Evolutionary conservation across 53 echinoderm and acorn worm genomes (phyloP), one percentile per base, ranked within the genome.

Genomic region (Temnopleurus reevesii): DNA sequence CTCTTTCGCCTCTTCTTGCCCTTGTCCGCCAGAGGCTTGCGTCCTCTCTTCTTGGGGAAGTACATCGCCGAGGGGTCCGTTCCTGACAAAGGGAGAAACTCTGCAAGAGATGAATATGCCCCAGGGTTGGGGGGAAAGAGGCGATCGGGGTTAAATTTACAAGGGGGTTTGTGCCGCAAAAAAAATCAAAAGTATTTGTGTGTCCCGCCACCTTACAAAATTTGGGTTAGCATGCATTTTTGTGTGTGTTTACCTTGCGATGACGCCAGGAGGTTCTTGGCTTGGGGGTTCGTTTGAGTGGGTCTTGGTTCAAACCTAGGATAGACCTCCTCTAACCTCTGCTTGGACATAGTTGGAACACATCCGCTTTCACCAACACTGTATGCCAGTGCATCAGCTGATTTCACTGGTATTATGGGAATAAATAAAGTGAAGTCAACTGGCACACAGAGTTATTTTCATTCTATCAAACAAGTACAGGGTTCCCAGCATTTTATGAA

Each of bases 1-100:
- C 97, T 92, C 87, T 92, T 92, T 84, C 95, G 91, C 25, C 97
- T 81, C 91, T 97, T 97, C 95, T 97, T 95, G 77, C 93, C 93
- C 93, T 95, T 94, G 46, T 97, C 95, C 76, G 93, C 92, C 41
- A 91, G 91, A 9, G 97, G 97, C 77, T 97, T 97, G 55, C 97
- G 93, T 21, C 97, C 97, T 66, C 97, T 79, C 93, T 95, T 97
- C 76, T 92, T 92, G 24, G 92, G 92, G 84, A 92, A 92, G 90
- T 92, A 92, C 82, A 92, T 76, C 66, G 92, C 81, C 19, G 92
- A 92, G 46, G 88, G 88, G 71, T 87, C 88, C 33, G 88, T 87
- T 65, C 88, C 88, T 87, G 88, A 66, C 71, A 87, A 87, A 87
- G 88, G 88, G 71, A 87, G 88, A 87, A 66, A 87, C 88, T 87